Evolutionary conservation across 2,113 vertebrate genomes (phyloP).

Genomic region (Anser cygnoides): DNA sequence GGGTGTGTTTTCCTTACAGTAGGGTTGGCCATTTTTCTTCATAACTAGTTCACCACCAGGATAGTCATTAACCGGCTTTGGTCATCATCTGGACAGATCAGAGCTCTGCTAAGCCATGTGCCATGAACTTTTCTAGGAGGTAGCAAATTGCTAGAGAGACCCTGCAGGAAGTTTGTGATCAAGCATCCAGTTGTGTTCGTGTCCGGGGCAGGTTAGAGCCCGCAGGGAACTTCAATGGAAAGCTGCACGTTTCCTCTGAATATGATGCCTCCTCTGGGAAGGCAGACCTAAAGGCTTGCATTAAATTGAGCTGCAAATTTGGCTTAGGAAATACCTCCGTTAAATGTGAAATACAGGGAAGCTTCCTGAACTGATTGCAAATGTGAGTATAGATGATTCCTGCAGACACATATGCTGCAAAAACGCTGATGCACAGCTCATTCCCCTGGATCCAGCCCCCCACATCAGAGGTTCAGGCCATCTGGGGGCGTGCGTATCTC

Average conservation of each 20-base stretch:
- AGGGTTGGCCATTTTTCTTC: background rate
- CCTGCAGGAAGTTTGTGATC: background rate
- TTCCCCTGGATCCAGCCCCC: background rate
- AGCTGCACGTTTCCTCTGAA: background rate
- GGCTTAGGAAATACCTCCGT: background rate
- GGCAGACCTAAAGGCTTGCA: background rate
- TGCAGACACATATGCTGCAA: background rate
- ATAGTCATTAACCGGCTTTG: background rate
- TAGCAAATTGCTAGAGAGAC: background rate
- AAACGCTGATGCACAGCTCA: rapidly evolving
- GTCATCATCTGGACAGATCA: background rate
- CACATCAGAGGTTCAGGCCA: background rate
- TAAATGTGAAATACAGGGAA: background rate
- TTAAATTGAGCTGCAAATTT: background rate
- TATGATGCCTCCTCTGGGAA: background rate
- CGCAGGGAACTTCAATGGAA: background rate
- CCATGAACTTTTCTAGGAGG: background rate
- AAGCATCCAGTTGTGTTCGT: background rate
- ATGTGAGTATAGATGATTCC: background rate
- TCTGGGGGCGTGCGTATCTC: background rate
- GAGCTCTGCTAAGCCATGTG: background rate
- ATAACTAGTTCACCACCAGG: background rate
- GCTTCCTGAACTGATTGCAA: background rate
- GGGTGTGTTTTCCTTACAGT: background rate
- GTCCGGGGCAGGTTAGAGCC: background rate